Evolutionary conservation across 1,140 invertebrate species (phyloP), one percentile per base, ranked within the genome.

Genomic region (Pomacea maculata): DNA sequence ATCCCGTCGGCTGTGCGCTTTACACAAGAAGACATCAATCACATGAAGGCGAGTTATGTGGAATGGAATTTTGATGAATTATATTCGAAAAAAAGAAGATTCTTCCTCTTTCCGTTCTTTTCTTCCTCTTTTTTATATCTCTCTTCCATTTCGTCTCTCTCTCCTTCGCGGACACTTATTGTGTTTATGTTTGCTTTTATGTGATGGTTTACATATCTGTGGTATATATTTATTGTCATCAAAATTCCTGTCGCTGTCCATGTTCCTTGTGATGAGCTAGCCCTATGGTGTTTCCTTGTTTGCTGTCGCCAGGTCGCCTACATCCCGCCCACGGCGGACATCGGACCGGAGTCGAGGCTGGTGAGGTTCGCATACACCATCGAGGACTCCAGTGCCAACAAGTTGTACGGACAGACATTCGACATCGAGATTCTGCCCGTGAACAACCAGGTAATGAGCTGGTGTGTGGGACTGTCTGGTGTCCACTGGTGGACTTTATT

Each of bases 311-410:
- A 78, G 77, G 77, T 93, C 21, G 91, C 91, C 34, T 93, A 92
- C 82, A 90, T 91, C 82, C 92, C 92, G 9, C 91, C 92, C 0
- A 74, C 85, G 54, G 83, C 84, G 7, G 92, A 92, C 79, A 89
- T 92, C n/a, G 92, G 92, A 6, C 87, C 91, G 5, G 85, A 90
- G 68, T 88, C 91, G 0, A 83, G 91, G 45, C 81, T 91, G 11
- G 89, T 92, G 11, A 85, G 90, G 45, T 89, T 92, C 80, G 85
- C 88, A 5, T 92, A 92, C 83, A 88, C 89, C 19, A 91, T 92
- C 10, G 83, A 88, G 79, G 92, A 92, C 75, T 83, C 85, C 11
- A 87, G 86, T 25, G 89, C 90, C 19, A 92, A 92, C 82, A 84
- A 88, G 63, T 86, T 92, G 15, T 86, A 87, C 21, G 89, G 88